A percentile compares a stretch with the other conserved stretches of the same genome.
These are phyloP conservation scores for Aplysina aerophoba DNA, from an alignment of 37 sponge, comb jelly and placozoan species.

Conservation along the genomic window DNA sequence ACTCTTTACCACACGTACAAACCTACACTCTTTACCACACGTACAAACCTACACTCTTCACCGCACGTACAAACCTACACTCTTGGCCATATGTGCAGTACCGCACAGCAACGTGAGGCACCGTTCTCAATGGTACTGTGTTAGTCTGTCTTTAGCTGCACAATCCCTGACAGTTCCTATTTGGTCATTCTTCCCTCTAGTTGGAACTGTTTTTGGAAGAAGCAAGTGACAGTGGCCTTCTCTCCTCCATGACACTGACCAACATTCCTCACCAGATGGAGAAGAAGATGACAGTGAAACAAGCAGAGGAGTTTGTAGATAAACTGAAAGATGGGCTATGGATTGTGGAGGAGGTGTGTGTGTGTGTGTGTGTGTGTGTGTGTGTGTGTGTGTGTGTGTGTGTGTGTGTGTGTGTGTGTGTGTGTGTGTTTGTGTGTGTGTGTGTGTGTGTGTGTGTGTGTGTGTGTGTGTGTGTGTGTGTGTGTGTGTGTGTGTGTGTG, in stretches of 20 bases:
- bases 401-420: not conserved
- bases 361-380: slow-evolving; percentile 34
- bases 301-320: slow-evolving; percentile 11
- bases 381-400: not conserved
- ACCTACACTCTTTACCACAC: too few relatives aligned
- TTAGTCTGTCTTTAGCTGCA: too few relatives aligned
- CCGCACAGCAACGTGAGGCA: too few relatives aligned
- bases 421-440: slow-evolving; percentile 16
- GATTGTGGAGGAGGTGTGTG: slow-evolving; percentile 4
- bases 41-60: too few relatives aligned
- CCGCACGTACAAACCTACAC: too few relatives aligned
- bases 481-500: too few relatives aligned
- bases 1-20: too few relatives aligned
- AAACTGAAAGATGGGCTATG: not conserved
- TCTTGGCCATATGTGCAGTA: too few relatives aligned
- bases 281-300: slow-evolving; percentile 10
- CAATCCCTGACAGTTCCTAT: too few relatives aligned
- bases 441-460: too few relatives aligned
- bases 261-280: slow-evolving; percentile 16
- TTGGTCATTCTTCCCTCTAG: not conserved
- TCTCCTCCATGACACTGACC: not conserved
- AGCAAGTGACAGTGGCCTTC: not conserved
- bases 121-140: too few relatives aligned
- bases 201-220: not conserved
- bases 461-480: too few relatives aligned